Evolutionary conservation across 1,140 invertebrate genomes (phyloP), one percentile per base, ranked within the genome.

Genomic region (Wiebesia pumilae): DNA sequence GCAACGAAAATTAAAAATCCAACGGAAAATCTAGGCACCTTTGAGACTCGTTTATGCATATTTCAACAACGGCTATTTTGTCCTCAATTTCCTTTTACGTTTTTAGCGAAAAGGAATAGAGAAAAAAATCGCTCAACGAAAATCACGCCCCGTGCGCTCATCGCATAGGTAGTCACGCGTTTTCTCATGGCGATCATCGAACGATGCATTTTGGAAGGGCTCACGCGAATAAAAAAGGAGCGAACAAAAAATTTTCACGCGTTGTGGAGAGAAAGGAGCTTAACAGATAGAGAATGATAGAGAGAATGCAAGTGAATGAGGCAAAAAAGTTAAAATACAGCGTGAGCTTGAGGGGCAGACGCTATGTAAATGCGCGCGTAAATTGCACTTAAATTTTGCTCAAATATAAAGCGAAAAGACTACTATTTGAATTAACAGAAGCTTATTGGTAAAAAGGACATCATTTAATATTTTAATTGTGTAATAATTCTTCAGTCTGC

Each of bases 121-220:
- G 73, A 35, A 77, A 81, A 86, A 83, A 51, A 62, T 77, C 73
- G 62, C 33, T 47, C 21, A 47, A 67, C 81, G 81, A 87, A 73
- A 87, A 81, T 84, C 67, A 58, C 21, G 35, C 43, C 0, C 30
- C 33, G 24, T 40, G 30, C 58, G 62, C 54, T 24, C 38, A 51
- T 0, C 38, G 65, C 62, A 75, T 75, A 62, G 21, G 84, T 81
- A 83, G 73, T 86, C 86, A 51, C 80, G 81, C 81, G 75, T 87
- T 80, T 87, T 80, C 81, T 87, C 86, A 87, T 87, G 86, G 83
- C 86, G 62, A 87, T 87, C 86, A 87, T 87, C 86, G 80, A 67
- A 35, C 81, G 62, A 71, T 83, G 81, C 65, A 79, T 87, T 87
- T 83, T 87, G 83, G 86, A 83, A 87, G 86, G 81, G 85, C 73